phyloP scores from a whole-genome alignment of 2,888 invertebrate species.

The Agonopterix heracliana region DNA sequence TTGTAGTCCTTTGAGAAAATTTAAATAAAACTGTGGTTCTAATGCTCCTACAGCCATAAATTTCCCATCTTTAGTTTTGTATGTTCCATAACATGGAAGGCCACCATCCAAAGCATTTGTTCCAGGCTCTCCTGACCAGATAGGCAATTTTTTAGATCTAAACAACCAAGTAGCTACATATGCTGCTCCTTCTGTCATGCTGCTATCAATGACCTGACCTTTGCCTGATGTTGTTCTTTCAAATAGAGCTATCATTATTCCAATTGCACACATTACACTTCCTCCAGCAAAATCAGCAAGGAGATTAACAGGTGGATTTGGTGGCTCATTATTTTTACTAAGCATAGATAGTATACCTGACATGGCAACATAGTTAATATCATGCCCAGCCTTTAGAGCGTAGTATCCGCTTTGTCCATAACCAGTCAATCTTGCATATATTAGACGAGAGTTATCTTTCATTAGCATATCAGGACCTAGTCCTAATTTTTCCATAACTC shows the following conservation, averaged over 20 bases:
- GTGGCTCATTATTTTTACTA: slow-evolving; percentile 81
- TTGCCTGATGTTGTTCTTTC: slow-evolving; percentile 86
- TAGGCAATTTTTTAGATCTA: slow-evolving; percentile 77
- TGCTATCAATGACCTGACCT: slow-evolving; percentile 92
- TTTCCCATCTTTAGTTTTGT: slow-evolving; percentile 93
- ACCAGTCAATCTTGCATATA: slow-evolving; percentile 95
- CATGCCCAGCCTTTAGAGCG: slow-evolving; percentile 92
- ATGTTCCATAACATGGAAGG: slow-evolving; percentile 90
- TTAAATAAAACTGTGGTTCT: slow-evolving; percentile 92
- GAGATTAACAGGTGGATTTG: slow-evolving; percentile 89
- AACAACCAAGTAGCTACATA: slow-evolving; percentile 94
- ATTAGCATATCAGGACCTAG: slow-evolving; percentile 87
- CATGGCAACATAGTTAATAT: slow-evolving; percentile 94
- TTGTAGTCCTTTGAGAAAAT: slow-evolving; percentile 82
- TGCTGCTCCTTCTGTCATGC: slow-evolving; percentile 94
- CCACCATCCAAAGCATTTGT: slow-evolving; percentile 91
- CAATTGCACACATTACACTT: slow-evolving; percentile 91
- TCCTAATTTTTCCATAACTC: slow-evolving; percentile 95
- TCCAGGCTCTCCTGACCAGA: slow-evolving; percentile 86
- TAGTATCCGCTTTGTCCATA: slow-evolving; percentile 92
- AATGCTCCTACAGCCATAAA: slow-evolving; percentile 97
- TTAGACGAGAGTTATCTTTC: slow-evolving; percentile 83
- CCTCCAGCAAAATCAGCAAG: slow-evolving; percentile 98
- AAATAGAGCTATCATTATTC: slow-evolving; percentile 89
- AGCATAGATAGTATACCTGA: slow-evolving; percentile 92